These are phyloP conservation scores for Oreochromis spilurus DNA, from an alignment of 2,113 vertebrate genomes.

Conservation along the genomic window DNA sequence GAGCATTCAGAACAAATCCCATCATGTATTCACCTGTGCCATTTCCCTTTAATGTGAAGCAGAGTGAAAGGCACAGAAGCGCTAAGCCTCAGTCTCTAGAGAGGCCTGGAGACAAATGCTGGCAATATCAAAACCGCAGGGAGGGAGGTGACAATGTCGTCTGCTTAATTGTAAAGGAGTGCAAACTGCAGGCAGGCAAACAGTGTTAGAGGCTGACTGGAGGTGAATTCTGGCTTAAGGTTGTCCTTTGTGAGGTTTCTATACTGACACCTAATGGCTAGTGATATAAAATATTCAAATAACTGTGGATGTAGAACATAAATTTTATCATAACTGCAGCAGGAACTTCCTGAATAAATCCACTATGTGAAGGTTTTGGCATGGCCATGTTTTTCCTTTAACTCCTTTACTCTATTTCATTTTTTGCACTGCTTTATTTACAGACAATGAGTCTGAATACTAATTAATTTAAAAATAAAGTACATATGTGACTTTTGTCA, in stretches of 20 bases:
- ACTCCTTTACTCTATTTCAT: neutral
- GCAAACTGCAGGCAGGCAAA: constrained; percentile 31
- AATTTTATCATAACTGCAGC: neutral
- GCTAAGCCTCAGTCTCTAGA: constrained; percentile 29
- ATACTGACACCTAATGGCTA: constrained; percentile 64
- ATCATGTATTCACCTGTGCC: constrained; percentile 42
- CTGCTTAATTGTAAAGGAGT: constrained; percentile 44
- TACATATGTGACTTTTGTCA: neutral
- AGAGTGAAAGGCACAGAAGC: constrained; percentile 28
- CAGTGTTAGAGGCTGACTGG: constrained; percentile 2
- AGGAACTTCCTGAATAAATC: neutral
- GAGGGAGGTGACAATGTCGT: constrained; percentile 55
- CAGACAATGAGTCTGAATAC: neutral
- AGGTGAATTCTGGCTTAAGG: neutral
- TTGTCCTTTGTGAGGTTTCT: constrained; percentile 32
- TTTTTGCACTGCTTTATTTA: constrained; percentile 1
- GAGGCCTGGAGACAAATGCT: constrained; percentile 54
- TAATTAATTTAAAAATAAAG: neutral
- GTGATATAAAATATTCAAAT: constrained; percentile 15
- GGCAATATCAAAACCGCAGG: constrained; percentile 50
- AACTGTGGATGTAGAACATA: constrained; percentile 3
- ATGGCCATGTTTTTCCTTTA: neutral
- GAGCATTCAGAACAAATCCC: constrained; percentile 45
- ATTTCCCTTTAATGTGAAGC: constrained; percentile 46
- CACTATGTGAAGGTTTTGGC: neutral